These are phyloP conservation scores for Meloidogyne exigua DNA, from an alignment of 1,140 invertebrate species.

Conservation along the genomic window DNA sequence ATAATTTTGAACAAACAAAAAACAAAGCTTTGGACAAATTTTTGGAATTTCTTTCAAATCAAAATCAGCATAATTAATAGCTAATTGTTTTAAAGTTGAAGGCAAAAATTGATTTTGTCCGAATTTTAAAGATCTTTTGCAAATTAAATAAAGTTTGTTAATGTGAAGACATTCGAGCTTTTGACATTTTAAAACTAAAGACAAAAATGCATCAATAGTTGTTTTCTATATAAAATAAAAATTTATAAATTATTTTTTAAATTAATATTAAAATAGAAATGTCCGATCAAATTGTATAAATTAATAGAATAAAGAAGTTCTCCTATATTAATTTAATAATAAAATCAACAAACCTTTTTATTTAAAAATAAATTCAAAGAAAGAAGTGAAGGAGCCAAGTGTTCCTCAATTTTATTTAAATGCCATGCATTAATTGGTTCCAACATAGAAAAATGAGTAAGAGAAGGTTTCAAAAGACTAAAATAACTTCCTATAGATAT, in stretches of 20 bases:
- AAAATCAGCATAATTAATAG: background rate
- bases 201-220: background rate
- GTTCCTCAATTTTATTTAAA: background rate
- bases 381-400: background rate
- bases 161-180: background rate
- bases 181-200: background rate
- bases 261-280: background rate
- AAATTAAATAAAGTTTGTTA: background rate
- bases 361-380: background rate
- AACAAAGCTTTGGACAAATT: constrained; percentile 4
- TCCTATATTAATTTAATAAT: no score
- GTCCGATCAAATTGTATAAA: no score
- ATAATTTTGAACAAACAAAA: background rate
- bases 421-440: background rate
- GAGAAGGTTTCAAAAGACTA: background rate
- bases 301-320: no score
- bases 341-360: background rate
- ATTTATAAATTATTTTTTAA: background rate
- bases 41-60: background rate
- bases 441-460: background rate
- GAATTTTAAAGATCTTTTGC: background rate
- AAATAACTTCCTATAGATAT: background rate
- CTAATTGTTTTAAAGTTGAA: background rate
- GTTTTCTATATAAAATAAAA: background rate
- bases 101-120: background rate